Evolutionary conservation across 2,797 vertebrate species (phyloP).

Genomic region (Melopsittacus undulatus): DNA sequence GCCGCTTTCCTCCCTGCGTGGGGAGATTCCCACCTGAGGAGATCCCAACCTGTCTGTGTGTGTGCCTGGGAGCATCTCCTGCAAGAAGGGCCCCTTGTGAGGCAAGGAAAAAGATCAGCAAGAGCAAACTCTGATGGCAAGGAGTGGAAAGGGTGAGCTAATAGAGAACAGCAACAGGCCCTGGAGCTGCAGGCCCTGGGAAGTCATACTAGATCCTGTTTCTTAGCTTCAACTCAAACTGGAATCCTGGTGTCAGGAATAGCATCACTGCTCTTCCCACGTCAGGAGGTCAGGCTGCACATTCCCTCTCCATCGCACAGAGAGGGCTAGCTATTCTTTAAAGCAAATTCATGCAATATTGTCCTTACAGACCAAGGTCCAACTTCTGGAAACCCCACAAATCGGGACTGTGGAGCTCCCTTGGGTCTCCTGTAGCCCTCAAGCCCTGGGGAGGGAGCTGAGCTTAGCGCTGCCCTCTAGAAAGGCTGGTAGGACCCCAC

Average conservation of each 20-base stretch:
- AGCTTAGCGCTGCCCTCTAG: not conserved
- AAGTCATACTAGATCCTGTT: not conserved
- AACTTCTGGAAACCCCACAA: accelerated
- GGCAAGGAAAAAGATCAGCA: not conserved
- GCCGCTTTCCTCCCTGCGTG: not conserved
- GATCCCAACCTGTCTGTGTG: accelerated
- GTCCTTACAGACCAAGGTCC: not conserved
- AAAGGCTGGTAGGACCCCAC: not conserved
- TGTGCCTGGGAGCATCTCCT: not conserved
- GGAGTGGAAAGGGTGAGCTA: not conserved
- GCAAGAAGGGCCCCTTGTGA: not conserved
- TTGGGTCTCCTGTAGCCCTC: not conserved
- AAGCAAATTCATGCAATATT: not conserved
- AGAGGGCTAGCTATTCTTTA: not conserved
- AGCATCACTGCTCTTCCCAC: not conserved
- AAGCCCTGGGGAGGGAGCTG: not conserved
- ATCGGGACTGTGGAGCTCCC: not conserved
- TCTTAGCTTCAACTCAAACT: not conserved
- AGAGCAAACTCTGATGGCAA: accelerated
- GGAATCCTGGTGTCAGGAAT: not conserved
- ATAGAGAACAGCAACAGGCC: not conserved
- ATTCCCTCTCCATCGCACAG: not conserved
- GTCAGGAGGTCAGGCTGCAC: accelerated
- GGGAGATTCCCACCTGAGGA: accelerated
- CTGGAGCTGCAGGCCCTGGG: not conserved